These are phyloP conservation scores for Peromyscus leucopus DNA, from an alignment of 2,113 vertebrate species.

Conservation along the genomic window DNA sequence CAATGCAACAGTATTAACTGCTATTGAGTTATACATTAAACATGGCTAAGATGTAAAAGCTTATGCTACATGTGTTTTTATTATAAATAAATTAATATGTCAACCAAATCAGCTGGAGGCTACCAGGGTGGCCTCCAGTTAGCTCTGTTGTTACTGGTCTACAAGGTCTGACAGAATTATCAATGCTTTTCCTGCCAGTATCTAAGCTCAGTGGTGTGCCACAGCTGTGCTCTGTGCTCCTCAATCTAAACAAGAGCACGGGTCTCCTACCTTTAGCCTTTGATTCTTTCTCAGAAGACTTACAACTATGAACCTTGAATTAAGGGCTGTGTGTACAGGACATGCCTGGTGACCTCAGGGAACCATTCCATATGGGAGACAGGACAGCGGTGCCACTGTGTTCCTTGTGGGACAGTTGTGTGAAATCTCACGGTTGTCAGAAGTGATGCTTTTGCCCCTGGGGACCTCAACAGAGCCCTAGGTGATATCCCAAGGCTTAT, in stretches of 20 bases:
- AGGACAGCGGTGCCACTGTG: background rate
- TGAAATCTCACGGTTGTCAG: background rate
- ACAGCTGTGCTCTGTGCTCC: slow-evolving; percentile 56
- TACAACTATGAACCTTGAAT: background rate
- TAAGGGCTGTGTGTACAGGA: background rate
- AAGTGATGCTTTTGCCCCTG: background rate
- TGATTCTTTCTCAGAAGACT: slow-evolving; percentile 37
- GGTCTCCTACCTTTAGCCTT: slow-evolving; percentile 22
- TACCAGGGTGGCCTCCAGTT: background rate
- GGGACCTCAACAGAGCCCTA: background rate
- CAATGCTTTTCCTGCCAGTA: slow-evolving; percentile 27
- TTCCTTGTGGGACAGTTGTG: background rate
- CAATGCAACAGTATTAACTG: background rate
- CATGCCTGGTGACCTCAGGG: background rate
- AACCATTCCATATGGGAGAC: background rate
- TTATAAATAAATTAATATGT: background rate
- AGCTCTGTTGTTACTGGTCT: background rate
- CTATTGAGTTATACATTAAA: background rate
- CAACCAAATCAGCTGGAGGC: background rate
- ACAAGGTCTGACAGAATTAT: background rate
- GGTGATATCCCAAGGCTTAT: background rate
- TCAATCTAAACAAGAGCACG: background rate
- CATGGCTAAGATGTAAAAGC: background rate
- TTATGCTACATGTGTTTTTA: background rate
- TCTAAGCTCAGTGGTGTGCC: background rate